These are phyloP conservation scores for Platycheirus albimanus DNA, from an alignment of 2,888 invertebrate species.

Conservation along the genomic window DNA sequence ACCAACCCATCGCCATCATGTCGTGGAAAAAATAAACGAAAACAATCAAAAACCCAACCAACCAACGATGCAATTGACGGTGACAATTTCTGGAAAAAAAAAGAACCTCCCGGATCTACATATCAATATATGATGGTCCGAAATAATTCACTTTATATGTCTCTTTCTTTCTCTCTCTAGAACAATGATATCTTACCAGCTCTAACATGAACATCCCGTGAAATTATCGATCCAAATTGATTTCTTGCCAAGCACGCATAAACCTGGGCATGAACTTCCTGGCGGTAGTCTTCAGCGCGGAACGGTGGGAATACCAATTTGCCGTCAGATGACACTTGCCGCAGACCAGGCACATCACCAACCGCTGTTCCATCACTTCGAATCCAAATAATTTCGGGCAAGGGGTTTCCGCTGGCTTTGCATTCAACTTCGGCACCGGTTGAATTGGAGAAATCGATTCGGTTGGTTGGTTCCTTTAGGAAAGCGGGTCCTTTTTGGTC, in stretches of 20 bases:
- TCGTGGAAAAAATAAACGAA: neutral
- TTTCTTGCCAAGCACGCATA: conserved; percentile 96
- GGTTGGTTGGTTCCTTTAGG: conserved; percentile 94
- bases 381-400: conserved; percentile 96
- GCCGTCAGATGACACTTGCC: conserved; percentile 95
- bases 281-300: conserved; percentile 95
- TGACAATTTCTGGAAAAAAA: conserved; percentile 54
- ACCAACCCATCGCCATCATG: no score
- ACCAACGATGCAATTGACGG: conserved; percentile 35
- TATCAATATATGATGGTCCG: no score
- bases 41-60: conserved; percentile 33
- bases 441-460: conserved; percentile 96
- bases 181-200: conserved; percentile 88
- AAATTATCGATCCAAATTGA: conserved; percentile 94
- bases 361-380: conserved; percentile 95
- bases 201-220: conserved; percentile 95
- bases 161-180: conserved; percentile 75
- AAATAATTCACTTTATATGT: conserved; percentile 31
- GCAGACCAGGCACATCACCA: conserved; percentile 93
- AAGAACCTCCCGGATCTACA: neutral
- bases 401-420: conserved; percentile 94
- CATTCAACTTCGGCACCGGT: conserved; percentile 97
- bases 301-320: conserved; percentile 97
- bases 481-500: conserved; percentile 95
- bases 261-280: conserved; percentile 96